Percentiles rank a stretch among this genome's conserved stretches.
Evolutionary conservation across 2,888 invertebrate genomes (phyloP).

Genomic region (Zygaena filipendulae): DNA sequence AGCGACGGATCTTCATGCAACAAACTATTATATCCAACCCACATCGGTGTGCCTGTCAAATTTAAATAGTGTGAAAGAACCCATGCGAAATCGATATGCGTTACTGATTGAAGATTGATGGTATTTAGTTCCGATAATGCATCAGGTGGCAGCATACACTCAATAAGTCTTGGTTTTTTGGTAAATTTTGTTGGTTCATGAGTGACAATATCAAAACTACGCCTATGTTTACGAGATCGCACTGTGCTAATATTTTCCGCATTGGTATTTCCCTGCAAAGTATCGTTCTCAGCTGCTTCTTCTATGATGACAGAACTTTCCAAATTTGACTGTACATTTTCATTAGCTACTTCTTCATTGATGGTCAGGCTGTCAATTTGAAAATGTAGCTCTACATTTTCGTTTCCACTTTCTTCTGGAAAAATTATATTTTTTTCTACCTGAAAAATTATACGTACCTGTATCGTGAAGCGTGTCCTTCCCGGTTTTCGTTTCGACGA

Average conservation of each 20-base stretch:
- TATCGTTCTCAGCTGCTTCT: neutral
- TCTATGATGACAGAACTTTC: neutral
- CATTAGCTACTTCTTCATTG: no score
- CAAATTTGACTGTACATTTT: no score
- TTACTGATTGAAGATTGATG: neutral
- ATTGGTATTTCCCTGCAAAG: conserved; percentile 1
- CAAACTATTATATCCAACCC: neutral
- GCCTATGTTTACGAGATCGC: neutral
- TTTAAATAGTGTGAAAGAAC: conserved; percentile 2
- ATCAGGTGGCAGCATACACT: neutral
- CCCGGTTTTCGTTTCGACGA: conserved; percentile 12
- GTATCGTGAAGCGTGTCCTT: conserved; percentile 16
- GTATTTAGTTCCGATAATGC: neutral
- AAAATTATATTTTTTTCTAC: no score
- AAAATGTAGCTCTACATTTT: no score
- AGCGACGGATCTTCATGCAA: neutral
- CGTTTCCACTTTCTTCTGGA: no score
- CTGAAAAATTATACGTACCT: conserved; percentile 14
- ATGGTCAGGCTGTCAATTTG: no score
- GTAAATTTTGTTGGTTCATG: neutral
- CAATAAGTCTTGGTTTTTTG: neutral
- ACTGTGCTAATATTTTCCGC: no score
- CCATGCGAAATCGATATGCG: conserved; percentile 8
- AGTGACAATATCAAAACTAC: neutral
- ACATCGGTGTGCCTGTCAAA: conserved; percentile 1